Conservation (phyloP, 2,113 vertebrate species). For the Nanorana parkeri region DNA sequence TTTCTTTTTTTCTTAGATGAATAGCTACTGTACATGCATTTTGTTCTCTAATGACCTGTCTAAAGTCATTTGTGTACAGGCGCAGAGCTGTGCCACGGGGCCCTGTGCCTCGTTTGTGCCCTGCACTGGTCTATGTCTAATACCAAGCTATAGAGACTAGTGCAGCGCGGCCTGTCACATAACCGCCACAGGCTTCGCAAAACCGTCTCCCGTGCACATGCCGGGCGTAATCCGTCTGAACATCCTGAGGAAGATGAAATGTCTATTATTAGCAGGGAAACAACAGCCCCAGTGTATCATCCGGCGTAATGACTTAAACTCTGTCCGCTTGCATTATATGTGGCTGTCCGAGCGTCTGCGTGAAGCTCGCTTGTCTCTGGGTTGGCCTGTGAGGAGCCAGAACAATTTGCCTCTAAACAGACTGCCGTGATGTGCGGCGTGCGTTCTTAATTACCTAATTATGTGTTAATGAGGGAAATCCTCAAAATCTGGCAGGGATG, state of each 20-base stretch:
- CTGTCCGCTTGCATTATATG: conserved; percentile 1
- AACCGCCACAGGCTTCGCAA: conserved; percentile 6
- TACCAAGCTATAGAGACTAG: conserved; percentile 51
- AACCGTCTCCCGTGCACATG: conserved; percentile 1
- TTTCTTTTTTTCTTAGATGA: background rate
- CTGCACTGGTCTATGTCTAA: conserved; percentile 29
- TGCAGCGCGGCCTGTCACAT: conserved; percentile 30
- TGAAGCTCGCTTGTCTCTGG: background rate
- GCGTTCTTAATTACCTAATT: background rate
- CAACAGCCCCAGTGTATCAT: background rate
- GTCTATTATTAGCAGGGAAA: conserved; percentile 16
- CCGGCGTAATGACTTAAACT: conserved; percentile 3
- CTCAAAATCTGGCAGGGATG: background rate
- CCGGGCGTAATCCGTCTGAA: conserved; percentile 28
- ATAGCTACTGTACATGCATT: conserved; percentile 8
- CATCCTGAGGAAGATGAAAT: conserved; percentile 13
- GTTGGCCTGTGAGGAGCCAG: background rate
- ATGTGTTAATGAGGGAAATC: conserved; percentile 7
- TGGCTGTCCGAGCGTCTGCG: background rate
- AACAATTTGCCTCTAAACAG: background rate
- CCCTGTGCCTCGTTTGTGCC: conserved; percentile 2
- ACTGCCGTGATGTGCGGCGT: background rate
- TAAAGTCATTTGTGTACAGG: conserved; percentile 6
- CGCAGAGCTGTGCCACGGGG: conserved; percentile 1
- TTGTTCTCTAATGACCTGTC: conserved; percentile 21